These are phyloP conservation scores for Fulica atra DNA, from an alignment of 2,113 vertebrate species.

Conservation along the genomic window DNA sequence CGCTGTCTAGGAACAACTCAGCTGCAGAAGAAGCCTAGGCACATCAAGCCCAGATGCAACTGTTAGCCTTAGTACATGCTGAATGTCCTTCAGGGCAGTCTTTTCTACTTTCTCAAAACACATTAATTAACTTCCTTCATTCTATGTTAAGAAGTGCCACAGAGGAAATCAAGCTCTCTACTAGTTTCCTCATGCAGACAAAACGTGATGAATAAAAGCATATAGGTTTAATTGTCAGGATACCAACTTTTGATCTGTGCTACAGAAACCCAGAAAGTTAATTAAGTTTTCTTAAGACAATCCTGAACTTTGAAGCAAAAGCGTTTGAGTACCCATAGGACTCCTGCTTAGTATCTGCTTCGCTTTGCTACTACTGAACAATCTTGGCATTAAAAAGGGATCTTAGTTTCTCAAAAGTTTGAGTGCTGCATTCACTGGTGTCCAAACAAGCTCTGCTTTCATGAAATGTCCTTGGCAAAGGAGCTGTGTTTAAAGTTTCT, in stretches of 20 bases:
- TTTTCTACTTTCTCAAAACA: not conserved
- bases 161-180: not conserved
- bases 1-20: not conserved
- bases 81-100: not conserved
- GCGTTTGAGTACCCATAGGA: not conserved
- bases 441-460: constrained; percentile 48
- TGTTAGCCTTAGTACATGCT: not conserved
- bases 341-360: not conserved
- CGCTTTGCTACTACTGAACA: not conserved
- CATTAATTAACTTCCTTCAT: not conserved
- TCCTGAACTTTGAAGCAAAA: not conserved
- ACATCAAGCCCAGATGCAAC: not conserved
- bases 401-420: constrained; percentile 1
- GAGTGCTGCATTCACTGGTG: constrained; percentile 6
- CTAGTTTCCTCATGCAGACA: not conserved
- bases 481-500: constrained; percentile 17
- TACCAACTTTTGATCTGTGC: not conserved
- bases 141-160: not conserved
- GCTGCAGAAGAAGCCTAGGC: not conserved
- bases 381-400: not conserved
- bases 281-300: not conserved
- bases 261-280: not conserved
- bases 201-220: not conserved
- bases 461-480: constrained; percentile 49
- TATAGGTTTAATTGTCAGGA: not conserved